Percentiles rank a stretch among this genome's conserved stretches.
These are phyloP conservation scores for Wasmannia auropunctata DNA, from an alignment of 1,140 invertebrate genomes.

Conservation along the genomic window DNA sequence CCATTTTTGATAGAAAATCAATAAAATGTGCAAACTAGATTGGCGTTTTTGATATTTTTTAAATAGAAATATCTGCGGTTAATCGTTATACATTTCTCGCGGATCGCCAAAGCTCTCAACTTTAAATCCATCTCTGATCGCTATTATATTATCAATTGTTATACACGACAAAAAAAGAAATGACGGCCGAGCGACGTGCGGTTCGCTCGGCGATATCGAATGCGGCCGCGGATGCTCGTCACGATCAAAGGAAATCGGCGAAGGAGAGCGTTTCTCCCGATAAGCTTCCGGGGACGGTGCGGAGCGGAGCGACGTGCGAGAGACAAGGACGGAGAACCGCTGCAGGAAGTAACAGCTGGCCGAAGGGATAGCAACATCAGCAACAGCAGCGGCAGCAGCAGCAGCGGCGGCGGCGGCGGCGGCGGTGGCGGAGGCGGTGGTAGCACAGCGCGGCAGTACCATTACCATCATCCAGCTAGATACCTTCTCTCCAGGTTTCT, in stretches of 20 bases:
- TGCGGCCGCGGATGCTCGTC: constrained; percentile 32
- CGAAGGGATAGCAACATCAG: constrained; percentile 75
- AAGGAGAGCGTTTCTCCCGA: constrained; percentile 22
- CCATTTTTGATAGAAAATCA: neutral
- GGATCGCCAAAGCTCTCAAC: neutral
- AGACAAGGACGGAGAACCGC: constrained; percentile 65
- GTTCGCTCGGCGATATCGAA: constrained; percentile 8
- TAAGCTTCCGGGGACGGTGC: constrained; percentile 19
- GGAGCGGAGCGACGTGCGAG: neutral
- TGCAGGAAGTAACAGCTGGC: constrained; percentile 82
- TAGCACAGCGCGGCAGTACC: constrained; percentile 59
- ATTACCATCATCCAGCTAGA: constrained; percentile 75
- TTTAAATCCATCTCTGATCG: neutral
- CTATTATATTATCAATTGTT: neutral
- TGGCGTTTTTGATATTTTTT: neutral
- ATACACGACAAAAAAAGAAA: neutral
- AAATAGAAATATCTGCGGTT: too few relatives aligned
- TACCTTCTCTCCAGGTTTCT: constrained; percentile 72
- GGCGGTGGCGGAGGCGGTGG: neutral
- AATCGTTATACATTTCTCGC: neutral
- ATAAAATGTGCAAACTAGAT: neutral
- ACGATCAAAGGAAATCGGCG: constrained; percentile 39
- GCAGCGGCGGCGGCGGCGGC: constrained; percentile 20
- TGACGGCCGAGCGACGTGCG: neutral
- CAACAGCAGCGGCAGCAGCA: constrained; percentile 65